These are phyloP conservation scores for Phasia obesa DNA, from an alignment of 2,888 invertebrate species.

Conservation along the genomic window DNA sequence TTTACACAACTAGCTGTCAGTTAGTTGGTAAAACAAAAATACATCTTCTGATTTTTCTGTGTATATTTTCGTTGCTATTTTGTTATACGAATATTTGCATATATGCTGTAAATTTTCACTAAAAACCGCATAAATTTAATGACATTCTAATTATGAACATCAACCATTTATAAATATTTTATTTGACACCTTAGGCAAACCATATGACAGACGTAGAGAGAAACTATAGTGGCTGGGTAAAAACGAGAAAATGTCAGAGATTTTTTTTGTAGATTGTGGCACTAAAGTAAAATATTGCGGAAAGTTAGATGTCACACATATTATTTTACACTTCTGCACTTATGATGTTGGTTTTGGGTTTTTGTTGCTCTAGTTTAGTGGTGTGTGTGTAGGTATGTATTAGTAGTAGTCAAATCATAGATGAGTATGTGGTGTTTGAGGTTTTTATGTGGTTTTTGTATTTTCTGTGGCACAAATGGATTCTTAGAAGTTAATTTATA, in stretches of 20 bases:
- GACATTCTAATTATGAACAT: slow-evolving; percentile 71
- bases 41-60: neutral
- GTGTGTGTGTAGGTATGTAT: neutral
- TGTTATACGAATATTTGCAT: neutral
- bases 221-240: neutral
- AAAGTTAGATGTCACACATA: slow-evolving; percentile 45
- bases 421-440: slow-evolving; percentile 52
- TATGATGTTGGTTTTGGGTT: neutral
- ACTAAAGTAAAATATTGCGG: slow-evolving; percentile 52
- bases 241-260: slow-evolving; percentile 1
- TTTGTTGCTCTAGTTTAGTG: neutral
- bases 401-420: slow-evolving; percentile 29
- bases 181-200: slow-evolving; percentile 66
- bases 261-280: slow-evolving; percentile 37
- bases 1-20: slow-evolving; percentile 35
- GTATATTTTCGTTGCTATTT: neutral
- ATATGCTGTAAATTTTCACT: slow-evolving; percentile 27
- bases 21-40: slow-evolving; percentile 5
- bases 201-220: slow-evolving; percentile 44
- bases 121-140: slow-evolving; percentile 69
- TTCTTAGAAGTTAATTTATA: slow-evolving; percentile 62
- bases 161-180: slow-evolving; percentile 69
- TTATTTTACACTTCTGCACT: neutral
- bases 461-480: slow-evolving; percentile 48
- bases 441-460: slow-evolving; percentile 41